A percentile compares a stretch with the other conserved stretches of the same genome.
Conservation (phyloP, 2,113 vertebrate species). For the Acrocephalus kingi region DNA sequence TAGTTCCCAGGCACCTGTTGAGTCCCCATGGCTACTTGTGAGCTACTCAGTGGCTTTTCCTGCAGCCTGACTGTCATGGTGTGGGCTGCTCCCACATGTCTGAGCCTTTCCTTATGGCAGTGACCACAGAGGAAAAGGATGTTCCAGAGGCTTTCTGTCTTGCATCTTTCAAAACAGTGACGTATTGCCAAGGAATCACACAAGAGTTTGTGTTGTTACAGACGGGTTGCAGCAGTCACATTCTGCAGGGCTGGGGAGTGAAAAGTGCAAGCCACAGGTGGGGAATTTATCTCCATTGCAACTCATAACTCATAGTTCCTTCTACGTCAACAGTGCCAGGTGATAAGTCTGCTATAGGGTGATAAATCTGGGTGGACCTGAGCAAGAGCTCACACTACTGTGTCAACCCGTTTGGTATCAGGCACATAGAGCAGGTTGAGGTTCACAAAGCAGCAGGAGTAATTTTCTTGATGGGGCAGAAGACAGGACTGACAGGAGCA, state of each 20-base stretch:
- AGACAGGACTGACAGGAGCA: background rate
- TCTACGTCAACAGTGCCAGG: background rate
- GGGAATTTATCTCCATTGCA: background rate
- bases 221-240: background rate
- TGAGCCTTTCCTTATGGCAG: background rate
- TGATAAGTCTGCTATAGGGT: background rate
- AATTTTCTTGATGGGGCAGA: background rate
- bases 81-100: background rate
- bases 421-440: background rate
- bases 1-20: rapidly evolving
- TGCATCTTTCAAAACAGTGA: background rate
- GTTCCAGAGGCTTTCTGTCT: background rate
- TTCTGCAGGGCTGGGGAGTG: background rate
- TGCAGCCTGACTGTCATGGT: background rate
- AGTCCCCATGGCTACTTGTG: background rate
- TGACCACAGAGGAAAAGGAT: background rate
- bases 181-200: background rate
- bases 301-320: background rate
- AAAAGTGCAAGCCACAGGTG: background rate
- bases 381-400: background rate
- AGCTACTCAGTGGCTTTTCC: background rate
- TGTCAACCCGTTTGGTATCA: background rate
- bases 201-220: background rate
- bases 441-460: background rate
- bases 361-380: background rate